Conservation (phyloP, 2,113 vertebrate species). For the Lanius ludovicianus region DNA sequence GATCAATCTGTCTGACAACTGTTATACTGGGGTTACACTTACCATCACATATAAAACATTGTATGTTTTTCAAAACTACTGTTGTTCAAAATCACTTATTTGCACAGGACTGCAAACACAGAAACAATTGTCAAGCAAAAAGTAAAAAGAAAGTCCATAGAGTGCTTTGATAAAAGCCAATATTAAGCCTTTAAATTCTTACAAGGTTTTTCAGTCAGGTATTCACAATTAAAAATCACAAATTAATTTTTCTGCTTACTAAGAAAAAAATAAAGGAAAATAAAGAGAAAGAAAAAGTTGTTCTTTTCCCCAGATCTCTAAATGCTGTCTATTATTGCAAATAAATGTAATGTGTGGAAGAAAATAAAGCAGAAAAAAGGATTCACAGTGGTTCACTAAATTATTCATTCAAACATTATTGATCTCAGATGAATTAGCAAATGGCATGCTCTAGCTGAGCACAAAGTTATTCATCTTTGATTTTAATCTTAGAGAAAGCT, state of each 20-base stretch:
- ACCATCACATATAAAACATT: not conserved
- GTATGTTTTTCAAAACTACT: not conserved
- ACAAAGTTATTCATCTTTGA: conserved; percentile 47
- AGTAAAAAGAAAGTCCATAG: not conserved
- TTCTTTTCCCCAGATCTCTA: not conserved
- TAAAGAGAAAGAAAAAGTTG: not conserved
- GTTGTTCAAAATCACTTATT: not conserved
- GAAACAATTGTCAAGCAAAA: not conserved
- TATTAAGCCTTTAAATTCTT: not conserved
- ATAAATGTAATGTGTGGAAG: not conserved
- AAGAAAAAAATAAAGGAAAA: not conserved
- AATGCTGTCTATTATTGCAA: not conserved
- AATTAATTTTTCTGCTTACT: not conserved
- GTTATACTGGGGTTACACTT: not conserved
- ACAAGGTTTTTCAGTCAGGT: not conserved
- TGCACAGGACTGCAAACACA: not conserved
- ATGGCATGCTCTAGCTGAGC: conserved; percentile 5
- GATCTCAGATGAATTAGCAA: conserved; percentile 66
- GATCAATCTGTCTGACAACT: not conserved
- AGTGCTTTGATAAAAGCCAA: not conserved
- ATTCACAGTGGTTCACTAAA: conserved; percentile 41
- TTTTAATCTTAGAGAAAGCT: conserved; percentile 54
- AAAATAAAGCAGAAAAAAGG: conserved; percentile 27
- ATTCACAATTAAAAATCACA: not conserved
- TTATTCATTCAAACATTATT: conserved; percentile 68